phyloP scores from a whole-genome alignment of 2,113 vertebrate genomes.

The Podocnemis expansa region DNA sequence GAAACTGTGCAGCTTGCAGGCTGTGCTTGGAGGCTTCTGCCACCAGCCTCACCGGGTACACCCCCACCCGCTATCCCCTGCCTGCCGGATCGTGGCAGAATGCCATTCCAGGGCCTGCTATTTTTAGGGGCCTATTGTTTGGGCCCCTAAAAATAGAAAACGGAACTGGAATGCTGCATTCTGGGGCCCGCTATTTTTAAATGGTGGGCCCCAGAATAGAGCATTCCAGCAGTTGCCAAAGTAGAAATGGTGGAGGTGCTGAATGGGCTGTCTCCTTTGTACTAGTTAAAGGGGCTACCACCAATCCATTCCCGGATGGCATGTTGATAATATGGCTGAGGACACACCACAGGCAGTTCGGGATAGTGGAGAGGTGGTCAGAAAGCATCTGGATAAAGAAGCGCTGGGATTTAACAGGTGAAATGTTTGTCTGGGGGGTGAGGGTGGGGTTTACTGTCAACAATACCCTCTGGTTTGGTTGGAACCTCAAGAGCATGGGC shows the following conservation, averaged over 20 bases:
- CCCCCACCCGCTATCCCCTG: too few species aligned
- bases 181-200: too few species aligned
- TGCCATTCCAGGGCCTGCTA: too few species aligned
- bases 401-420: background rate
- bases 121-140: too few species aligned
- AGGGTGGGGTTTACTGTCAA: background rate
- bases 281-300: background rate
- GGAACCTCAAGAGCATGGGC: background rate
- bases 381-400: background rate
- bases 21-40: too few species aligned
- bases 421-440: background rate
- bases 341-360: background rate
- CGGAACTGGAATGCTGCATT: too few species aligned
- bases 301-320: background rate
- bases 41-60: too few species aligned
- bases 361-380: background rate
- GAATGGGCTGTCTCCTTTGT: background rate
- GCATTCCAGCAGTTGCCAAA: background rate
- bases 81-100: too few species aligned
- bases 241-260: background rate
- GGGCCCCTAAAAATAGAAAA: too few species aligned
- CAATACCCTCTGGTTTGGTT: background rate
- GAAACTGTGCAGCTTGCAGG: too few species aligned
- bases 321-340: background rate
- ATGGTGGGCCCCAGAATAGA: too few species aligned